Evolutionary conservation across 2,797 vertebrate genomes (phyloP).

Genomic region (Pangasius larnaudii): DNA sequence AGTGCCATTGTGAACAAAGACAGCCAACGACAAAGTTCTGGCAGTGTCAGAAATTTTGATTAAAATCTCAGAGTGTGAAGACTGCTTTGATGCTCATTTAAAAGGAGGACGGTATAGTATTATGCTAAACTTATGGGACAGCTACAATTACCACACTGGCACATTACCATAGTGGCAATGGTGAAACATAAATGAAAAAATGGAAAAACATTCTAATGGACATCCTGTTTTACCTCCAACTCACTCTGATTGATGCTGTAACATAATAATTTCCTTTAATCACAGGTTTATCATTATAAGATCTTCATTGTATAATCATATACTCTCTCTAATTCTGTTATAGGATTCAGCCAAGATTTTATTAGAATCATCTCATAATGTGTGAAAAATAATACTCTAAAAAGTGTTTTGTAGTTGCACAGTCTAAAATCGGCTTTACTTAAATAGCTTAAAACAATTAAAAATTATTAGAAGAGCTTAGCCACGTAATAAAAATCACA

Average conservation of each 20-base stretch:
- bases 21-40: neutral
- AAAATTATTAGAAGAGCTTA: neutral
- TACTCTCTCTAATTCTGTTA: neutral
- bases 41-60: neutral
- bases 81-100: neutral
- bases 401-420: neutral
- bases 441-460: slow-evolving; percentile 1
- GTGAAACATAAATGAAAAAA: neutral
- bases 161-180: neutral
- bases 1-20: neutral
- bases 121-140: neutral
- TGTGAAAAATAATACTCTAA: neutral
- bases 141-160: neutral
- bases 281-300: neutral
- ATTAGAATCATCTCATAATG: neutral
- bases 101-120: neutral
- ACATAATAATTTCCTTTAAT: neutral
- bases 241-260: neutral
- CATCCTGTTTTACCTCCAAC: neutral
- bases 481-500: neutral
- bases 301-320: neutral
- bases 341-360: neutral
- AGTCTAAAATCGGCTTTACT: neutral
- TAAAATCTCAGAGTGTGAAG: neutral
- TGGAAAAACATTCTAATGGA: neutral